Conservation (phyloP, 1,140 invertebrate genomes). For the Drosophila sechellia region DNA sequence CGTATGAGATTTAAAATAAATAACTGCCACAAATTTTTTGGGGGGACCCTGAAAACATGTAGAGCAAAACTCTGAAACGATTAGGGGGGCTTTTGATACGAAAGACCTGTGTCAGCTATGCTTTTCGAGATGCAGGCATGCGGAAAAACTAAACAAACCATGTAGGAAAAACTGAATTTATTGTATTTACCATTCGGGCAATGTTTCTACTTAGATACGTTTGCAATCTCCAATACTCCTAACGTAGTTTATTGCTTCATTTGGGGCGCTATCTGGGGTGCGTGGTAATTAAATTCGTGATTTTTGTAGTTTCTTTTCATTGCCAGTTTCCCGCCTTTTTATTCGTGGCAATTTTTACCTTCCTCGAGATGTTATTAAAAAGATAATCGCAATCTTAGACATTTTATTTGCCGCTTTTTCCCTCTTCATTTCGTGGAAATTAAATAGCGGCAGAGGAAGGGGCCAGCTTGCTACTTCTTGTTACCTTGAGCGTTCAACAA, state of each 20-base stretch:
- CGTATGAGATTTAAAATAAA: constrained; percentile 44
- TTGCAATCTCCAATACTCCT: too few relatives aligned
- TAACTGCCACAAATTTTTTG: constrained; percentile 54
- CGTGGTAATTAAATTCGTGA: constrained; percentile 70
- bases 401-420: constrained; percentile 33
- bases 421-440: constrained; percentile 45
- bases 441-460: constrained; percentile 31
- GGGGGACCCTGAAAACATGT: constrained; percentile 45
- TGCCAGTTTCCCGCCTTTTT: constrained; percentile 29
- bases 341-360: constrained; percentile 22
- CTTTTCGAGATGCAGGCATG: constrained; percentile 23
- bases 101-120: constrained; percentile 15
- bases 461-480: constrained; percentile 19
- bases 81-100: neutral
- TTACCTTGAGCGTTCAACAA: constrained; percentile 76
- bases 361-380: constrained; percentile 62
- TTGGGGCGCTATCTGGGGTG: constrained; percentile 48
- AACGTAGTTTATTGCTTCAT: constrained; percentile 39
- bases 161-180: constrained; percentile 11
- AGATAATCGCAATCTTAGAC: constrained; percentile 64
- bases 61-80: constrained; percentile 12
- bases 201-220: neutral
- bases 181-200: neutral
- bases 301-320: constrained; percentile 45
- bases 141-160: constrained; percentile 22